These are phyloP conservation scores for Cylas formicarius DNA, from an alignment of 1,140 invertebrate genomes.

Conservation along the genomic window DNA sequence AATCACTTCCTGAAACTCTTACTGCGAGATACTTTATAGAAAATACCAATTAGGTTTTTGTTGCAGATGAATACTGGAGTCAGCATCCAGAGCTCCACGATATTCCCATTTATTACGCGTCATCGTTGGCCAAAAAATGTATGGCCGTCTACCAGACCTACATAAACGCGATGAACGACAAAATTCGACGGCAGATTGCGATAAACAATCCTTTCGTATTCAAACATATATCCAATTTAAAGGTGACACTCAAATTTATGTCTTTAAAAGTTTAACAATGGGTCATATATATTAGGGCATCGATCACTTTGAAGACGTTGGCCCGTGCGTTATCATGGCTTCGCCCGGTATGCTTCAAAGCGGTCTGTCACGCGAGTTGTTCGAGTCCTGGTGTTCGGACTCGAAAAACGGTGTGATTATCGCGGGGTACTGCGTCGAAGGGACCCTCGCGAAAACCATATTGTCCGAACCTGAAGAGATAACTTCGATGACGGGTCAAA, in stretches of 20 bases:
- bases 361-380: slow-evolving; percentile 92
- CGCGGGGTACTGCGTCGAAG: slow-evolving; percentile 98
- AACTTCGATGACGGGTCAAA: slow-evolving; percentile 89
- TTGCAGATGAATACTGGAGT: slow-evolving; percentile 93
- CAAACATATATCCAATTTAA: slow-evolving; percentile 96
- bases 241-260: slow-evolving; percentile 50
- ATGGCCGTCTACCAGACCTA: slow-evolving; percentile 99
- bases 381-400: slow-evolving; percentile 98
- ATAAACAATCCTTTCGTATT: slow-evolving; percentile 99
- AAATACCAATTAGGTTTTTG: slow-evolving; percentile 21
- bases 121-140: slow-evolving; percentile 97
- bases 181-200: slow-evolving; percentile 91
- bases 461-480: slow-evolving; percentile 98
- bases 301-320: slow-evolving; percentile 99
- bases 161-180: slow-evolving; percentile 99
- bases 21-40: no score
- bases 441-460: slow-evolving; percentile 94
- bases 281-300: slow-evolving; percentile 63
- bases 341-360: slow-evolving; percentile 99
- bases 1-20: no score
- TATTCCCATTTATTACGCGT: slow-evolving; percentile 99
- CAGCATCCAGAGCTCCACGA: slow-evolving; percentile 97
- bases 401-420: slow-evolving; percentile 97
- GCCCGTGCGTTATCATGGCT: slow-evolving; percentile 98
- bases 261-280: background rate